A percentile compares a stretch with the other conserved stretches of the same genome.
Evolutionary conservation across 2,888 invertebrate species (phyloP).

Genomic region (Eilema griseolum): DNA sequence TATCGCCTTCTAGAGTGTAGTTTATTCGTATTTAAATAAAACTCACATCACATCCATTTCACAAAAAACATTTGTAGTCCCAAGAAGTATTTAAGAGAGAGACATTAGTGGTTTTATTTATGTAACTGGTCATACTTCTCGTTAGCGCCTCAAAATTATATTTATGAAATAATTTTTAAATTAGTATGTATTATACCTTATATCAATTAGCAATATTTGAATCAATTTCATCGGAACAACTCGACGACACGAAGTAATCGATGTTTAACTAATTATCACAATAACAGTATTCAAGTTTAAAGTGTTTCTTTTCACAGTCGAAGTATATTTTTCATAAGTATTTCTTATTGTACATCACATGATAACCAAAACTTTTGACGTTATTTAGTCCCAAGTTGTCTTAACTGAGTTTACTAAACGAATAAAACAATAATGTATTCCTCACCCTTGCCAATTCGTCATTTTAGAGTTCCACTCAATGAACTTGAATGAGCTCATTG

Average conservation of each 20-base stretch:
- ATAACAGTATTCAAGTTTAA: neutral
- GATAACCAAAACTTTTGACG: neutral
- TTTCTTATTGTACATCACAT: slow-evolving; percentile 4
- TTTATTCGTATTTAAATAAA: too few species aligned
- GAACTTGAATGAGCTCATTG: neutral
- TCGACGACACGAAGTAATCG: neutral
- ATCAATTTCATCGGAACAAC: neutral
- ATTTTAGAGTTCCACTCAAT: neutral
- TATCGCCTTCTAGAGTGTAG: too few species aligned
- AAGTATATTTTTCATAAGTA: neutral
- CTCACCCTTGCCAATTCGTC: neutral
- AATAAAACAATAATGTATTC: neutral
- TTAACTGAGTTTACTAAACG: neutral
- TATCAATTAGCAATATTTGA: neutral
- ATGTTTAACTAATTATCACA: neutral
- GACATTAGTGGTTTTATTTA: too few species aligned
- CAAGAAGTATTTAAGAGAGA: too few species aligned
- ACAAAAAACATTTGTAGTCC: too few species aligned
- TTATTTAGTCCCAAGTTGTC: neutral
- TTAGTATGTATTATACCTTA: neutral
- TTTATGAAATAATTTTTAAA: too few species aligned
- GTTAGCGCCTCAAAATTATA: too few species aligned
- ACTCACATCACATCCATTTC: too few species aligned
- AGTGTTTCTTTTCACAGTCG: neutral
- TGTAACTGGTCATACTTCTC: too few species aligned